Conservation (phyloP, 1,140 invertebrate species). For the Rhagoletis zephyria region DNA sequence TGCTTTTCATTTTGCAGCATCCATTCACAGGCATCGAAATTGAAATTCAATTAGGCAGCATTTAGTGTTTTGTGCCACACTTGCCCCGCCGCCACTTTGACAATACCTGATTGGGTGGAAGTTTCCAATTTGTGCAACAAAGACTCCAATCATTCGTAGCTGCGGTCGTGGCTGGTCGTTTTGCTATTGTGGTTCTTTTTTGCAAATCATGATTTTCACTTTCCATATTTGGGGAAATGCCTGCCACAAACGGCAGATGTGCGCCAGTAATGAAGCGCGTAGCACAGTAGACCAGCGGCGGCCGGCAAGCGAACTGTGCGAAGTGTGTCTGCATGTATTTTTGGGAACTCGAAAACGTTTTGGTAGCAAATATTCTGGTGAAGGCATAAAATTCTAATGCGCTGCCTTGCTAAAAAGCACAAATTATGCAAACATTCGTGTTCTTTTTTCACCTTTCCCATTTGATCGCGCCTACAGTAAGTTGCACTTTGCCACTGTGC, state of each 20-base stretch:
- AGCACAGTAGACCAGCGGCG: background rate
- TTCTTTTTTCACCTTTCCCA: background rate
- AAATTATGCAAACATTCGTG: constrained; percentile 21
- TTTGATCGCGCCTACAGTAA: background rate
- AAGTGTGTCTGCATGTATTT: background rate
- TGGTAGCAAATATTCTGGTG: background rate
- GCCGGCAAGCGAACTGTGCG: background rate
- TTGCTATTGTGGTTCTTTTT: background rate
- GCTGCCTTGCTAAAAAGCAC: background rate
- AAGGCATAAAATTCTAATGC: background rate
- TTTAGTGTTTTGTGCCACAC: constrained; percentile 28
- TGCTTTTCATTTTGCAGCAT: background rate
- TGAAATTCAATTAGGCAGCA: constrained; percentile 52
- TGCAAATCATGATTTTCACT: constrained; percentile 44
- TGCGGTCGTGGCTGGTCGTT: background rate
- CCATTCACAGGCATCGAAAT: constrained; percentile 7
- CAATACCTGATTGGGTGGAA: constrained; percentile 23
- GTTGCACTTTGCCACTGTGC: background rate
- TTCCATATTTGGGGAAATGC: constrained; percentile 16
- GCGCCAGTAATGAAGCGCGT: background rate
- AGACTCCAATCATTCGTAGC: background rate
- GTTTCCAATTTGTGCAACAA: constrained; percentile 34
- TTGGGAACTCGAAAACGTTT: background rate
- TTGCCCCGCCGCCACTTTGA: background rate
- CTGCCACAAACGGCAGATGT: background rate